phyloP scores from a whole-genome alignment of 2,888 invertebrate species.

The Drosophila sordidapex region DNA sequence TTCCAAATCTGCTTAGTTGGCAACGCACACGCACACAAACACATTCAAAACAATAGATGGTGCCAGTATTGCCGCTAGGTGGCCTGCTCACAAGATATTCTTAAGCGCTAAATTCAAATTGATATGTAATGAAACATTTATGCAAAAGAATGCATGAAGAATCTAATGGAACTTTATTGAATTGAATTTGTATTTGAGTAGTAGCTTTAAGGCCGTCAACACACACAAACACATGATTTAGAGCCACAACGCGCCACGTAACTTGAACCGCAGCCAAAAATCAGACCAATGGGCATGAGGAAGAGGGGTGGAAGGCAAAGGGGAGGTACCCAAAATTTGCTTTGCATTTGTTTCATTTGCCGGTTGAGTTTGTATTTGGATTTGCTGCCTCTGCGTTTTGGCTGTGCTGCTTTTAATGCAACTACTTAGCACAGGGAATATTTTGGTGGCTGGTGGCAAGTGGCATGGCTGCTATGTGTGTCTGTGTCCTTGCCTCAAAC shows the following conservation, averaged over 20 bases:
- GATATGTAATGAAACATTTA: neutral
- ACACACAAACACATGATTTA: conserved; percentile 50
- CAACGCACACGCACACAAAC: neutral
- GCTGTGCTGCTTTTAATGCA: conserved; percentile 71
- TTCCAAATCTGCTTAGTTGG: conserved; percentile 10
- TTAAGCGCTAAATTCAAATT: conserved; percentile 2
- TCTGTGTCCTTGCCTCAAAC: conserved; percentile 72
- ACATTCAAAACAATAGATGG: neutral
- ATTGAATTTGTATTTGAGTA: conserved; percentile 7
- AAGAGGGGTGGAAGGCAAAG: conserved; percentile 20
- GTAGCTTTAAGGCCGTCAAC: conserved; percentile 38
- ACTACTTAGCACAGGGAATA: conserved; percentile 67
- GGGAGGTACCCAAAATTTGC: conserved; percentile 35
- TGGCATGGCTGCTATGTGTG: conserved; percentile 8
- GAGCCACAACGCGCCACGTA: conserved; percentile 46
- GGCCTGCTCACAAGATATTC: neutral
- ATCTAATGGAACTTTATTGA: neutral
- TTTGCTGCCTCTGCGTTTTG: conserved; percentile 54
- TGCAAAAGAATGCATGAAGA: neutral
- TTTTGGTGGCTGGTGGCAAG: conserved; percentile 1
- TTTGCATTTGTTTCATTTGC: conserved; percentile 59
- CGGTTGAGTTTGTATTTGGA: conserved; percentile 12
- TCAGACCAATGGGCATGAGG: neutral
- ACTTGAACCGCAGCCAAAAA: conserved; percentile 66
- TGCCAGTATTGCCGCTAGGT: neutral